These are phyloP conservation scores for Megaleporinus macrocephalus DNA, from an alignment of 2,113 vertebrate species.

Conservation along the genomic window DNA sequence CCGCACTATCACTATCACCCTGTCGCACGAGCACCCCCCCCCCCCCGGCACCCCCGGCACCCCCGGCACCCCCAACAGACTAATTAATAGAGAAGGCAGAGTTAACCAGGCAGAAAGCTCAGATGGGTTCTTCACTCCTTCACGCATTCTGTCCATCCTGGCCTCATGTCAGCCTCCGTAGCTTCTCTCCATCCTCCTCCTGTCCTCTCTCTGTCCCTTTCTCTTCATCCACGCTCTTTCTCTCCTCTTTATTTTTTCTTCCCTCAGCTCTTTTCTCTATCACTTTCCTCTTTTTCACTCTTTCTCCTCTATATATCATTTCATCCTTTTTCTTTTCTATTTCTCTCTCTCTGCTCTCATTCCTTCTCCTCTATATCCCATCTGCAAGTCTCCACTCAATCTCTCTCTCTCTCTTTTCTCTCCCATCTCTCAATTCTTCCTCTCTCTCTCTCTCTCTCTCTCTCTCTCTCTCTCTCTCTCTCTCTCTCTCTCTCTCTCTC, in stretches of 20 bases:
- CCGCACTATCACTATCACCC: slow-evolving; percentile 60
- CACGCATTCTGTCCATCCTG: neutral
- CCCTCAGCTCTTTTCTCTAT: slow-evolving; percentile 22
- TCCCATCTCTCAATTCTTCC: slow-evolving; percentile 23
- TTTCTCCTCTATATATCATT: too few relatives aligned
- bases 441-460: slow-evolving; percentile 41
- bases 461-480: slow-evolving; percentile 50
- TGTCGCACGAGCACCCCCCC: slow-evolving; percentile 16
- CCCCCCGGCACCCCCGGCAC: too few relatives aligned
- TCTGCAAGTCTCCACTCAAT: too few relatives aligned
- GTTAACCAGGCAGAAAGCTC: slow-evolving; percentile 63
- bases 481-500: slow-evolving; percentile 57
- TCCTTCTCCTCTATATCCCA: too few relatives aligned
- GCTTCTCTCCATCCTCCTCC: neutral
- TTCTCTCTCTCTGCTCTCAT: neutral
- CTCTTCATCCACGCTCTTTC: too few relatives aligned
- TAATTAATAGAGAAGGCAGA: slow-evolving; percentile 65
- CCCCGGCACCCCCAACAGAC: neutral
- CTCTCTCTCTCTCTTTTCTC: neutral
- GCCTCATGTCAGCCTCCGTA: slow-evolving; percentile 52
- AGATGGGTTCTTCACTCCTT: slow-evolving; percentile 52
- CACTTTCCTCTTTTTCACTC: neutral
- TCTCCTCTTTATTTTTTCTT: slow-evolving; percentile 24
- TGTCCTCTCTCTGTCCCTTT: slow-evolving; percentile 1
- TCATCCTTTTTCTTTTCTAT: too few relatives aligned